A percentile compares a stretch with the other conserved stretches of the same genome.
Evolutionary conservation across 2,797 vertebrate species (phyloP).

Genomic region (Gorsachius magnificus): DNA sequence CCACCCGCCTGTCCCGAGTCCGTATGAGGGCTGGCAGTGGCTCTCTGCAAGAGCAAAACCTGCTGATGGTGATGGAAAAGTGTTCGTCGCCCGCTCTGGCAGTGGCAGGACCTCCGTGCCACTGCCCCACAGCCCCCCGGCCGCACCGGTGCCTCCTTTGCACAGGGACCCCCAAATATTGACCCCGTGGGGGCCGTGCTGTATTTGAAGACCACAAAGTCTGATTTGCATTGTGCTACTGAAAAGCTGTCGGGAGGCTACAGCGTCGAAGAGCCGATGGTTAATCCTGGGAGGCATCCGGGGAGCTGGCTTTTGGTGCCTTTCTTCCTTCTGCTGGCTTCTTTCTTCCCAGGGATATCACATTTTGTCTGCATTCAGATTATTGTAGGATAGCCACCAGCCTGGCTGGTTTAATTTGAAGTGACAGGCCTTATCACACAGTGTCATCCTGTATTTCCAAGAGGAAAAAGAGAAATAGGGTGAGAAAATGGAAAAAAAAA

Average conservation of each 20-base stretch:
- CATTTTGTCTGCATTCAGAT: background rate
- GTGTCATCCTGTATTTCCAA: conserved; percentile 63
- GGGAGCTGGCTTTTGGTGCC: too few relatives aligned
- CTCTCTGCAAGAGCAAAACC: fast-evolving
- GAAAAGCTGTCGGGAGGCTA: background rate
- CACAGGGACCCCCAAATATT: background rate
- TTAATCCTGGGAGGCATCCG: fast-evolving
- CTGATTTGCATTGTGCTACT: background rate
- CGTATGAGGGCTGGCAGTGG: background rate
- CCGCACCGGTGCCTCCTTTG: too few relatives aligned
- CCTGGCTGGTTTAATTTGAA: conserved; percentile 24
- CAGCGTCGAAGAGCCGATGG: fast-evolving
- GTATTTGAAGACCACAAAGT: fast-evolving
- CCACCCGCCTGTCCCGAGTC: background rate
- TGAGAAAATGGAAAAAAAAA: conserved; percentile 31
- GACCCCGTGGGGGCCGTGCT: fast-evolving
- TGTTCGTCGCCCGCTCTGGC: background rate
- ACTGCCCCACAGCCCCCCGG: fast-evolving
- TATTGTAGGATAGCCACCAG: background rate
- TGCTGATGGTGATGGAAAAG: background rate
- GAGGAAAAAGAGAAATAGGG: conserved; percentile 19
- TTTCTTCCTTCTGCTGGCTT: background rate
- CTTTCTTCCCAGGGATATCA: background rate
- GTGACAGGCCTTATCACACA: conserved; percentile 35
- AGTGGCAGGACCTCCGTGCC: background rate